Conservation (phyloP, 2,797 vertebrate species). For the Fundulus diaphanus region DNA sequence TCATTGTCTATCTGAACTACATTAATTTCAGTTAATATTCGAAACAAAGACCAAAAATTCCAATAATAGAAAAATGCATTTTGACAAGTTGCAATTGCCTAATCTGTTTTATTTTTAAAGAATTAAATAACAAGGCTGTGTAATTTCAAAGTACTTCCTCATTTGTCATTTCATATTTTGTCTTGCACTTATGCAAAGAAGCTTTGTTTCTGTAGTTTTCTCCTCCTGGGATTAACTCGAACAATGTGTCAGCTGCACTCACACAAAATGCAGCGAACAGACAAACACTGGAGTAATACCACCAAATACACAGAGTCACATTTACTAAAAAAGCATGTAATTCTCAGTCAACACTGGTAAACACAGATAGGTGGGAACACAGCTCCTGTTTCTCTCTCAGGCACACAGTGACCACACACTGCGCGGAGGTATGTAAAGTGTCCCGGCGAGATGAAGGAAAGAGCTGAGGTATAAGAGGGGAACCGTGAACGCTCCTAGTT, state of each 20-base stretch:
- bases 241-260: slow-evolving; percentile 4
- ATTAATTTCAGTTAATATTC: neutral
- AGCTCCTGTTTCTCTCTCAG: neutral
- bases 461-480: slow-evolving; percentile 1
- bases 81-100: neutral
- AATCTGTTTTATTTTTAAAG: neutral
- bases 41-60: neutral
- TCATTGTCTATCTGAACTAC: neutral
- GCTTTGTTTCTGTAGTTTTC: slow-evolving; percentile 1
- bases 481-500: neutral
- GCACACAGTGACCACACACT: neutral
- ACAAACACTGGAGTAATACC: neutral
- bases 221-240: slow-evolving; percentile 8
- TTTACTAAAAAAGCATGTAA: slow-evolving; percentile 12
- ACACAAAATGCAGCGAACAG: neutral
- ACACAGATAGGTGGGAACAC: slow-evolving; percentile 13
- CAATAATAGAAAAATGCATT: neutral
- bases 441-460: slow-evolving; percentile 23
- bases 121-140: neutral
- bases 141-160: neutral
- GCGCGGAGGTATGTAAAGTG: neutral
- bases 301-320: neutral
- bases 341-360: slow-evolving; percentile 9
- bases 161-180: neutral
- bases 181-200: neutral